Conservation (phyloP, 92 coral and sea anemone species). For the Virgularia gustaviana region DNA sequence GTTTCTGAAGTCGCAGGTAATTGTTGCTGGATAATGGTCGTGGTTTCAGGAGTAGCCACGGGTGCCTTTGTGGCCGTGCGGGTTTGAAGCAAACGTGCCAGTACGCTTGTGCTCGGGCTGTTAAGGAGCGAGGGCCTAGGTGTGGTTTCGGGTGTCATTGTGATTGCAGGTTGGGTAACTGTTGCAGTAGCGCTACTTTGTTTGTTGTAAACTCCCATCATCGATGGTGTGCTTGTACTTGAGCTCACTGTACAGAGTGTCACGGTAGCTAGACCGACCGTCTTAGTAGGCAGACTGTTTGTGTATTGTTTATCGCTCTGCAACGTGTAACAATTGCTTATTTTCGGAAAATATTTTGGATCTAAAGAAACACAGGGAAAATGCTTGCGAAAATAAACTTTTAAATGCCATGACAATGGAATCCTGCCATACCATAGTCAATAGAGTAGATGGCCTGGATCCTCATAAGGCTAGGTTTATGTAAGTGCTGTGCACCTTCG, state of each 20-base stretch:
- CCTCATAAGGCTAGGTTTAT: too few species aligned
- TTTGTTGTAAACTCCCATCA: neutral
- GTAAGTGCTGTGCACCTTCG: too few species aligned
- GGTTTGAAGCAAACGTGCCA: too few species aligned
- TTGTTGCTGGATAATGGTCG: too few species aligned
- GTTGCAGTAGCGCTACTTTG: neutral
- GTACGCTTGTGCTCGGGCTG: neutral
- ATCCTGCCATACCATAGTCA: too few species aligned
- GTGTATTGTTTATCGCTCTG: neutral
- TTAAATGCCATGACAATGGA: neutral
- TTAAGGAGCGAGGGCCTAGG: conserved; percentile 6
- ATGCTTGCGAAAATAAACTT: neutral
- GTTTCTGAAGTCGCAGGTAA: conserved; percentile 8
- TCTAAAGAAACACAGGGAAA: neutral
- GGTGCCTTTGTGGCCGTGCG: too few species aligned
- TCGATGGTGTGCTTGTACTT: neutral
- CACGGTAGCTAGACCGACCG: neutral
- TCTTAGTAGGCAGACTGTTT: neutral
- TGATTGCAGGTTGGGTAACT: neutral
- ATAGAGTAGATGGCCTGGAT: too few species aligned
- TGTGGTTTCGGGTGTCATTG: neutral
- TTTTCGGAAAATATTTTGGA: neutral
- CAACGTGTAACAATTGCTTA: neutral
- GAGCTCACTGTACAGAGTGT: neutral
- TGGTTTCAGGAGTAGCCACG: too few species aligned